Evolutionary conservation across 2,113 vertebrate species (phyloP), one percentile per base, ranked within the genome.

Genomic region (Condylura cristata): DNA sequence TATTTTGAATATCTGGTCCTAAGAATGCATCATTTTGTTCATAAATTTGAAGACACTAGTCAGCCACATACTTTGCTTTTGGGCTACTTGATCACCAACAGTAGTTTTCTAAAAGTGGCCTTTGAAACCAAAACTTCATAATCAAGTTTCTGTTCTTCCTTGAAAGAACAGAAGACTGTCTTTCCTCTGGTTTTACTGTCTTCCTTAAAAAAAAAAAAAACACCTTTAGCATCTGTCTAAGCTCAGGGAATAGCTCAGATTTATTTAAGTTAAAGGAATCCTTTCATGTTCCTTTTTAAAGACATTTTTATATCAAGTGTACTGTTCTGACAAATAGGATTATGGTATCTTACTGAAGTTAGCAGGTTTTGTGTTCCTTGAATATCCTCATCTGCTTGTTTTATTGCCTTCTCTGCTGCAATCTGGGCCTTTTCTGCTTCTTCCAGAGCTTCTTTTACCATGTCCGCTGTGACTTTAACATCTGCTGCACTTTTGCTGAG

Each of bases 371-470:
- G 99, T 58, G 99, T 99, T 96, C 98, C 99, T 88, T 98, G 98
- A 96, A 99, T 99, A 94, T 99, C 98, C n/a, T 98, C 96, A 0
- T 98, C 96, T 8, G 99, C 99, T 97, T 99, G 99, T 96, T 98
- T 98, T 94, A 99, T 99, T 53, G 99, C 99, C 89, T 98, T 99
- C 93, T 98, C 98, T 76, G 99, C 99, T 26, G 99, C 97, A 5
- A 95, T 98, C 96, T 99, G 99, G 91, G 99, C 99, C 95, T 95
- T 99, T 97, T 99, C 98, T 32, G 99, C 99, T 98, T 99, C 99
- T 93, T 99, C 98, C 76, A 99, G 98, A 17, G 99, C 99, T 96
- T 96, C 97, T 94, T 99, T 99, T 58, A 99, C 99, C 97, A 97
- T 97, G 90, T 99, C 98, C 46, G 99, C 99, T 26, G 99, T 99